Base-by-base conservation (phyloP, 2,888 invertebrate species). In the Lepeophtheirus nordmannii region DNA sequence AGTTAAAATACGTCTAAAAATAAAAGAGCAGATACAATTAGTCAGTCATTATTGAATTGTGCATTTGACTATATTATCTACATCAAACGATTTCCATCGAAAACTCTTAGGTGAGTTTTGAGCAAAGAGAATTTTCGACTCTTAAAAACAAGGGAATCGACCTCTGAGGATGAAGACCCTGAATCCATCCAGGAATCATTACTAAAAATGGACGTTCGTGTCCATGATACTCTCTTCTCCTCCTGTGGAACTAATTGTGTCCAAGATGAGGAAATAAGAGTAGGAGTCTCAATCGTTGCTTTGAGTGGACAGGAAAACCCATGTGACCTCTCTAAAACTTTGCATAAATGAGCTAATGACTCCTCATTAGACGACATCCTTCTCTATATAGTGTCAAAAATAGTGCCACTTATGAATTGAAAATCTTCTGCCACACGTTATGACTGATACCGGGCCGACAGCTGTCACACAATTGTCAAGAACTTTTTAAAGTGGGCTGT, bases 251-350 rank as follows among this genome's bases (percentile, higher is more conserved):
- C 53, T 17, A 17, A 14, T 46, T 46, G 53, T 14, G 53, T 8
- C 53, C 53, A 46, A n/a, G 53, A 46, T n/a, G 53, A 46, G 8
- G 53, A 46, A 46, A 46, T 46, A 17, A 46, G 53, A n/a, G 53
- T 46, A 3, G 53, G 17, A 17, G 5, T n/a, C 17, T 46, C 53
- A 17, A 46, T 46, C n/a, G 53, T n/a, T 14, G 53, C 53, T 5
- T 46, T 17, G 17, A 5, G 2, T 46, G 17, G 53, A 14, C n/a
- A 5, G 53, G 53, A 17, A 17, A n/a, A 8, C 5, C 17, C 53
- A 46, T 46, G 53, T 3, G 53, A 46, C 17, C 8, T 46, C 53
- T 14, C 53, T n/a, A n/a, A 46, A 8, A 17, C 53, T 17, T 46
- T 17, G 8, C 17, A 46, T 46, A 46, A 5, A n/a, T 46, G 53